Conservation (phyloP, 2,888 invertebrate species). For the Spisula subtruncata region DNA sequence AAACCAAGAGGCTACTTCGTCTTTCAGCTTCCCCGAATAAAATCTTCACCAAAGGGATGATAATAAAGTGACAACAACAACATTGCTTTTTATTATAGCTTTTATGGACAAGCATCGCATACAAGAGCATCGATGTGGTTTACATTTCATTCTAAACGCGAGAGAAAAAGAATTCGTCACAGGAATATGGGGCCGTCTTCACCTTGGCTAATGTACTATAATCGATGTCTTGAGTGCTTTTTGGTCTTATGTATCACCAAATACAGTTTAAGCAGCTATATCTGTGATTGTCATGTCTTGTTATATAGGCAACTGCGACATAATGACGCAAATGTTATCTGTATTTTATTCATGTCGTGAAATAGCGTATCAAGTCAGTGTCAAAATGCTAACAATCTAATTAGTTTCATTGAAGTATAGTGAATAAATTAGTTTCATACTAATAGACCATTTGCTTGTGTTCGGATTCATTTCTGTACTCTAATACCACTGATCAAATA, state of each 20-base stretch:
- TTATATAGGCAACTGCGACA: neutral
- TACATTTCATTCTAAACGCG: constrained; percentile 1
- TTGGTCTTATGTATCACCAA: constrained; percentile 25
- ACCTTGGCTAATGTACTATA: constrained; percentile 23
- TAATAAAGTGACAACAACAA: neutral
- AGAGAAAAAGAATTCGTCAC: constrained; percentile 29
- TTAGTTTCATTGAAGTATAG: neutral
- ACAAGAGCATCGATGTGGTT: neutral
- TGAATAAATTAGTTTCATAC: too few species aligned
- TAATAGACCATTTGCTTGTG: too few species aligned
- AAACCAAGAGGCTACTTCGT: neutral
- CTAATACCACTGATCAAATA: too few species aligned
- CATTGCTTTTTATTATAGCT: neutral
- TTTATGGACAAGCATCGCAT: neutral
- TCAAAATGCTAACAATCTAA: neutral
- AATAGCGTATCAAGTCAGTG: neutral
- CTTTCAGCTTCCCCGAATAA: neutral
- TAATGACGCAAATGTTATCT: neutral
- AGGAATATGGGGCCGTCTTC: neutral
- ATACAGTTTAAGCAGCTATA: neutral
- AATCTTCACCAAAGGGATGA: neutral
- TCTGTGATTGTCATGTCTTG: neutral
- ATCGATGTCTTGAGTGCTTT: constrained; percentile 23
- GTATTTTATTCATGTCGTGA: neutral
- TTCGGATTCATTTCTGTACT: too few species aligned